phyloP scores from a whole-genome alignment of 2,113 vertebrate genomes.

The Strigops habroptila region DNA sequence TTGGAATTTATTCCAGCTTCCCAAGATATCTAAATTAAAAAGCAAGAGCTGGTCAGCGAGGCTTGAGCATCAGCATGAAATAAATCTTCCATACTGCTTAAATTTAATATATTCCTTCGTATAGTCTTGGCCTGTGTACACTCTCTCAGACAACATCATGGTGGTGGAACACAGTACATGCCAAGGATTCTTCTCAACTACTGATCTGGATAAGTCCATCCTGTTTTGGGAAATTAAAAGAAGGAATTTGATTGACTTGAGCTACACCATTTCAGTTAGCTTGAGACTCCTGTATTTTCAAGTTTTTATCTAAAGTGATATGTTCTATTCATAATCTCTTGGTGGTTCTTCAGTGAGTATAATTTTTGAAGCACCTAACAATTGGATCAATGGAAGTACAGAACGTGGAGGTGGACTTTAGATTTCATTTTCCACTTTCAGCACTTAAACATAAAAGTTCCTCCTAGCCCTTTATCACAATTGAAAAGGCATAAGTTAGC shows the following conservation, averaged over 20 bases:
- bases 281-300: background rate
- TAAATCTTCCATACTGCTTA: background rate
- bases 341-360: background rate
- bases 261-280: background rate
- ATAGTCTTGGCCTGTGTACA: background rate
- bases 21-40: background rate
- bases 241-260: background rate
- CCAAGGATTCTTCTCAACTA: background rate
- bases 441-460: background rate
- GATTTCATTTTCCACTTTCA: background rate
- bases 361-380: background rate
- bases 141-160: background rate
- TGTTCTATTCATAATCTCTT: background rate
- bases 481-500: background rate
- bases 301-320: background rate
- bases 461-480: background rate
- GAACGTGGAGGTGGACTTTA: background rate
- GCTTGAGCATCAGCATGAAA: background rate
- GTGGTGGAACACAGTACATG: background rate
- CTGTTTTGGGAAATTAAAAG: background rate
- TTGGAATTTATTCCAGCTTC: background rate
- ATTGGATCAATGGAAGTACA: background rate
- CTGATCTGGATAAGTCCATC: background rate
- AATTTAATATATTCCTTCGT: accelerated
- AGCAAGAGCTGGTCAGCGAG: background rate